Evolutionary conservation across 2,888 invertebrate genomes (phyloP), one percentile per base, ranked within the genome.

Genomic region (Herminia tarsipennalis): DNA sequence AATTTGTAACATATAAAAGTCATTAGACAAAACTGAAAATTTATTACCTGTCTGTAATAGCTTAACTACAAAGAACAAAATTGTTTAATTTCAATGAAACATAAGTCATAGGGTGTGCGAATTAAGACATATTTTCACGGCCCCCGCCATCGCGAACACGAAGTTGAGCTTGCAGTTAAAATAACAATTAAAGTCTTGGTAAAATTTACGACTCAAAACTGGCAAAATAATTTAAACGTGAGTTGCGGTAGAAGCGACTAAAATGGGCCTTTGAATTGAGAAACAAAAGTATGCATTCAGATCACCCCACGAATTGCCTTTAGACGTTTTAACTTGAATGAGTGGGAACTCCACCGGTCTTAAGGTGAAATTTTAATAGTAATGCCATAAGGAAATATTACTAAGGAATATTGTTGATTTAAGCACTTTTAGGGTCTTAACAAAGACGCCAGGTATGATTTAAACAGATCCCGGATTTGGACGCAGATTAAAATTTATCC

Each of bases 171-270:
- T 85, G 89, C 91, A 90, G 89, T 91, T 88, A 91, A 90, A 91
- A 88, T 88, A 88, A 91, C 89, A 91, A 91, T 91, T 91, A 91
- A 91, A 91, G 90, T 91, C 91, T 79, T 74, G 76, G 76, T 77
- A 69, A 88, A 90, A 91, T 91, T 91, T 91, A 91, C 86, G 91
- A 87, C 89, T 88, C 77, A 78, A 84, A 88, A 88, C 88, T 82
- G 87, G 81, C 76, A 81, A 88, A 90, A 89, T 89, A 86, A 89
- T 89, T 89, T 83, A 83, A 87, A 81, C 81, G 80, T 73, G 81
- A 79, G 70, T 69, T 76, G 76, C 75, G 81, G 83, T 72, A 76
- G 76, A 76, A 74, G 76, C 83, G 75, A 78, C 73, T 81, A 63
- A 86, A 89, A 87, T 81, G 81, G 77, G 78, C 70, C 85, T 85